phyloP scores from a whole-genome alignment of 2,888 invertebrate species.

The Lithophane semibrunnea region DNA sequence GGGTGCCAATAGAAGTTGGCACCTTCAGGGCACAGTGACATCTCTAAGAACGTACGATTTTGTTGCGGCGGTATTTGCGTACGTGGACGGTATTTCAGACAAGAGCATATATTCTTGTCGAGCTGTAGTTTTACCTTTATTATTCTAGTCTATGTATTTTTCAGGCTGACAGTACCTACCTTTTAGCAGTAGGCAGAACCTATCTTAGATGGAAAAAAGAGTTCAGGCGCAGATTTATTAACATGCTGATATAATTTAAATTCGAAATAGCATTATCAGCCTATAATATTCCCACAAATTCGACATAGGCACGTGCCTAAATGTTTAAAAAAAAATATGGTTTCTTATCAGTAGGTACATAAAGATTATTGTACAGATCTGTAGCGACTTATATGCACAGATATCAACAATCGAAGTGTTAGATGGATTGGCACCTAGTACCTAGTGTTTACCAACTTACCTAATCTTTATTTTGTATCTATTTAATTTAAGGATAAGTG shows the following conservation, averaged over 20 bases:
- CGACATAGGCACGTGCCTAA: not conserved
- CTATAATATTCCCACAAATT: not conserved
- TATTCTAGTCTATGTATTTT: no score
- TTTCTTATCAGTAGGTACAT: slow-evolving; percentile 20
- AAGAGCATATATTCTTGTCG: not conserved
- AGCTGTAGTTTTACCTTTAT: no score
- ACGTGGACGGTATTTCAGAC: not conserved
- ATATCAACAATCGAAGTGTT: slow-evolving; percentile 24
- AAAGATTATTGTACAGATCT: slow-evolving; percentile 26
- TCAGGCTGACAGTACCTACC: no score
- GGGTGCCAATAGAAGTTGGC: not conserved
- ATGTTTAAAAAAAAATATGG: not conserved
- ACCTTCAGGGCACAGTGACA: not conserved
- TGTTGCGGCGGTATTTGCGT: not conserved
- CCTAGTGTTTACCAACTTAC: slow-evolving; percentile 19
- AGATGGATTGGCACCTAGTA: slow-evolving; percentile 10
- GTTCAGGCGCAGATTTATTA: not conserved
- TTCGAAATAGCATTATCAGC: not conserved
- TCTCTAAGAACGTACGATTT: not conserved
- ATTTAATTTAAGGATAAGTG: slow-evolving; percentile 31
- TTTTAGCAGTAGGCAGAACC: not conserved
- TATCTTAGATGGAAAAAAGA: not conserved
- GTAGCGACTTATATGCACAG: slow-evolving; percentile 14
- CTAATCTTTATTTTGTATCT: slow-evolving; percentile 28
- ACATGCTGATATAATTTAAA: slow-evolving; percentile 5